A percentile compares a stretch with the other conserved stretches of the same genome.
Conservation (phyloP, 2,888 invertebrate species). For the Syrista parreyssii region DNA sequence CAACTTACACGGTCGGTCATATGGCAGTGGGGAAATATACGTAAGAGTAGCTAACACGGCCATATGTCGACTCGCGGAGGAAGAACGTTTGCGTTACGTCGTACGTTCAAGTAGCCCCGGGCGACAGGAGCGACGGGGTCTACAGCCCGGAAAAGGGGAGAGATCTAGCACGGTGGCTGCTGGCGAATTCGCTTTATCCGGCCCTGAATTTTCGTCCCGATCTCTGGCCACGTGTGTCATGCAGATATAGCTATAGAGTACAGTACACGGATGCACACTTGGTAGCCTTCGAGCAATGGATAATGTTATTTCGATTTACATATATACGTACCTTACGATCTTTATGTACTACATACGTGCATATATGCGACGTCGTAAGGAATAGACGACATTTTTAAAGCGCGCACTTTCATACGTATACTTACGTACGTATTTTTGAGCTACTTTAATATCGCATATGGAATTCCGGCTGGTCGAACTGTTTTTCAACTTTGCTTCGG, state of each 20-base stretch:
- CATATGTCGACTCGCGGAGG: slow-evolving; percentile 50
- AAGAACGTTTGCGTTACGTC: slow-evolving; percentile 39
- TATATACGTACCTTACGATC: slow-evolving; percentile 29
- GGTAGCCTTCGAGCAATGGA: slow-evolving; percentile 39
- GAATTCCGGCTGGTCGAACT: not conserved
- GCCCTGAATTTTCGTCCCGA: slow-evolving; percentile 49
- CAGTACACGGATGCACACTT: not conserved
- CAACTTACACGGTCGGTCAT: slow-evolving; percentile 30
- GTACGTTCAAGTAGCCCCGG: slow-evolving; percentile 43
- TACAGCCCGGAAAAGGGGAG: not conserved
- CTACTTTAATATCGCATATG: not conserved
- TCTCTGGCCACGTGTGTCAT: not conserved
- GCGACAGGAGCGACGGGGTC: slow-evolving; percentile 46
- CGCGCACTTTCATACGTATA: not conserved
- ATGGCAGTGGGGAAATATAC: slow-evolving; percentile 41
- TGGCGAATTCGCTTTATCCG: slow-evolving; percentile 47
- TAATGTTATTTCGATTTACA: slow-evolving; percentile 58
- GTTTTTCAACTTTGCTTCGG: not conserved
- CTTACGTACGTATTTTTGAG: not conserved
- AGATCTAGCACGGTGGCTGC: not conserved
- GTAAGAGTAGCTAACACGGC: slow-evolving; percentile 47
- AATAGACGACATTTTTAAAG: not conserved
- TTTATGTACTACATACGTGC: not conserved
- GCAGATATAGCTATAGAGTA: not conserved
- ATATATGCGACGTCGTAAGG: not conserved